phyloP scores from a whole-genome alignment of 1,140 invertebrate species.

The Pomacea maculata region DNA sequence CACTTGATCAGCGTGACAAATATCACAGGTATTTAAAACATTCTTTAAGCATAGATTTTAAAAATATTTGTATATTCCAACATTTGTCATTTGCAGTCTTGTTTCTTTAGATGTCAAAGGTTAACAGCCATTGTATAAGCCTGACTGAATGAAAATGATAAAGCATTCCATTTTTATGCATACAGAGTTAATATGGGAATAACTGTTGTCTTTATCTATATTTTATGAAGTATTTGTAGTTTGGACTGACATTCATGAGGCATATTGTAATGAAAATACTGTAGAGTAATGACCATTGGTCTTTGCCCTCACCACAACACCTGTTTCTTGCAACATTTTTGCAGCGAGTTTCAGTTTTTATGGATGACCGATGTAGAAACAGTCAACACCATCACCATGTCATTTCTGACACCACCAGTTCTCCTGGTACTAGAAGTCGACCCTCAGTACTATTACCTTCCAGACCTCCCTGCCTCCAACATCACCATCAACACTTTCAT shows the following conservation, averaged over 20 bases:
- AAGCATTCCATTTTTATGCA: too few relatives aligned
- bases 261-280: too few relatives aligned
- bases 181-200: too few relatives aligned
- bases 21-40: slow-evolving; percentile 44
- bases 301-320: too few relatives aligned
- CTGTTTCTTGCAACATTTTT: background rate
- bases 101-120: too few relatives aligned
- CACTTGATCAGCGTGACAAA: slow-evolving; percentile 39
- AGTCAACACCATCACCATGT: slow-evolving; percentile 59
- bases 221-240: background rate
- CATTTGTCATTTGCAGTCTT: too few relatives aligned
- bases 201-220: background rate
- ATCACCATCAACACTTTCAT: slow-evolving; percentile 41
- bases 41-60: background rate
- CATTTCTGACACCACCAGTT: slow-evolving; percentile 44
- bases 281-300: too few relatives aligned
- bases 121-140: too few relatives aligned
- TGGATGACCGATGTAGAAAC: slow-evolving; percentile 61
- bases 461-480: slow-evolving; percentile 34
- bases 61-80: too few relatives aligned
- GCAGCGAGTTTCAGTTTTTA: slow-evolving; percentile 58
- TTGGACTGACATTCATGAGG: background rate
- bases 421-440: slow-evolving; percentile 54
- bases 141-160: too few relatives aligned
- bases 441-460: slow-evolving; percentile 54